A percentile compares a stretch with the other conserved stretches of the same genome.
phyloP scores from a whole-genome alignment of 2,113 vertebrate species.

The Riparia riparia region DNA sequence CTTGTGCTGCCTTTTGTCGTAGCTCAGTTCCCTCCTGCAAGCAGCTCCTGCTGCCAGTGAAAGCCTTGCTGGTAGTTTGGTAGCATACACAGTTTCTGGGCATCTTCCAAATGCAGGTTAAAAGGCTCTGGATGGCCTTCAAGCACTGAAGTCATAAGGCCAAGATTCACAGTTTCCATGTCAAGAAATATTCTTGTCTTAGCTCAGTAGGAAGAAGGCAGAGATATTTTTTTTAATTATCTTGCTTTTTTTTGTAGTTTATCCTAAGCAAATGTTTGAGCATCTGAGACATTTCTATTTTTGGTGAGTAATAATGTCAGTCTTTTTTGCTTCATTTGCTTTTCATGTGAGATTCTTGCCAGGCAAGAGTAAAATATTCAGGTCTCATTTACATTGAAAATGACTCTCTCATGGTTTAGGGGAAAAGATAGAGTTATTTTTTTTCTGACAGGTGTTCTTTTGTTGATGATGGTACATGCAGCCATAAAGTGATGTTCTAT shows the following conservation, averaged over 20 bases:
- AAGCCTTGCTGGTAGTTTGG: neutral
- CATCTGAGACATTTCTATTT: slow-evolving; percentile 60
- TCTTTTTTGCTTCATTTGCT: slow-evolving; percentile 57
- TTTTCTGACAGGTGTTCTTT: slow-evolving; percentile 48
- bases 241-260: slow-evolving; percentile 40
- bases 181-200: neutral
- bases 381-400: slow-evolving; percentile 62
- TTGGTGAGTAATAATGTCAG: slow-evolving; percentile 55
- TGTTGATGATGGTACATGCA: neutral
- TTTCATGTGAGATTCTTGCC: slow-evolving; percentile 30
- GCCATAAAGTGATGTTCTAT: neutral
- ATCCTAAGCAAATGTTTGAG: slow-evolving; percentile 41
- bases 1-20: neutral
- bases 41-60: neutral
- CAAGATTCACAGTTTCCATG: neutral
- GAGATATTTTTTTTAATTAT: slow-evolving; percentile 1
- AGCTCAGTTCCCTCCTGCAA: neutral
- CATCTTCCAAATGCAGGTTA: neutral
- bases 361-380: slow-evolving; percentile 51
- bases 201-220: neutral
- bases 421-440: neutral
- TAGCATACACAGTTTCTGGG: neutral
- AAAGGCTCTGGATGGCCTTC: neutral
- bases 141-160: neutral
- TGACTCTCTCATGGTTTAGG: slow-evolving; percentile 31